These are phyloP conservation scores for Cepaea nemoralis DNA, from an alignment of 1,140 invertebrate species.

Conservation along the genomic window DNA sequence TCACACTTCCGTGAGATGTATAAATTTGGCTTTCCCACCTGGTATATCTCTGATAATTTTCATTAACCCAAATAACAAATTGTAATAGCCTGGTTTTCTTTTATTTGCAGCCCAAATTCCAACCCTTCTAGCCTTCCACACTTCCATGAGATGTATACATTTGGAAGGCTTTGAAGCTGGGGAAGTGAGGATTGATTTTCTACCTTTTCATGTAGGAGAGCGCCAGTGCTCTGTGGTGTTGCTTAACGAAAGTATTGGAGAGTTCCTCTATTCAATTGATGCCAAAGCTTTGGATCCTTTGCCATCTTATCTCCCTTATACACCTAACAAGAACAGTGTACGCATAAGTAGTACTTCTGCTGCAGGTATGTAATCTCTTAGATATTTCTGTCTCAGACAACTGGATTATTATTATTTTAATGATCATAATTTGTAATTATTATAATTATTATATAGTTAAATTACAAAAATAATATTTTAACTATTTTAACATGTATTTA, in stretches of 20 bases:
- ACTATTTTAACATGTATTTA: too few species aligned
- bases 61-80: too few species aligned
- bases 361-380: constrained; percentile 57
- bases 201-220: constrained; percentile 69
- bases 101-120: constrained; percentile 41
- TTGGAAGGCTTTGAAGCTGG: constrained; percentile 53
- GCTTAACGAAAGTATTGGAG: constrained; percentile 68
- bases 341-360: constrained; percentile 68
- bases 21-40: too few species aligned
- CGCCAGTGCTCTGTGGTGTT: constrained; percentile 69
- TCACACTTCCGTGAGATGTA: constrained; percentile 56
- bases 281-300: constrained; percentile 64
- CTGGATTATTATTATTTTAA: too few species aligned
- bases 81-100: not conserved
- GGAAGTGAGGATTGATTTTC: constrained; percentile 66
- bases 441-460: too few species aligned
- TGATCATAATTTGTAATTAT: too few species aligned
- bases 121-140: constrained; percentile 67
- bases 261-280: constrained; percentile 71
- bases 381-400: too few species aligned
- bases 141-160: constrained; percentile 55
- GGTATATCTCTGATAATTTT: too few species aligned
- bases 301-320: constrained; percentile 62
- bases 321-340: constrained; percentile 58
- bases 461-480: too few species aligned